A percentile compares a stretch with the other conserved stretches of the same genome.
phyloP scores from a whole-genome alignment of 1,140 invertebrate species.

The Ganaspis sp. region DNA sequence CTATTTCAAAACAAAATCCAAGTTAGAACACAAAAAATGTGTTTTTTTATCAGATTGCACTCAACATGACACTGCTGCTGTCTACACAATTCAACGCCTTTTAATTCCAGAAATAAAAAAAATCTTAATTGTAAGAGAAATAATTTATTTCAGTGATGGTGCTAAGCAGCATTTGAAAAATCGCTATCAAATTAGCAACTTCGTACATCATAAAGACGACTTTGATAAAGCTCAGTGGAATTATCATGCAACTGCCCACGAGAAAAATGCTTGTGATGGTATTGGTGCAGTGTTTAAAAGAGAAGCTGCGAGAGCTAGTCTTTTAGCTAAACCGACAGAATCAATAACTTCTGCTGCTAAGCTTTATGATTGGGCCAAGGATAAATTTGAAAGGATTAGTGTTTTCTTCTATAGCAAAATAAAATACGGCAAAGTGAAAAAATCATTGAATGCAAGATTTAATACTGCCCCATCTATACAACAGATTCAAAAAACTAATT shows the following conservation, averaged over 20 bases:
- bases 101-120: background rate
- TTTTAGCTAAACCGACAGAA: no score
- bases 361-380: no score
- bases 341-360: no score
- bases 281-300: background rate
- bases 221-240: no score
- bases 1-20: background rate
- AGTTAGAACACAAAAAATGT: no score
- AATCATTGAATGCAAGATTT: constrained; percentile 18
- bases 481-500: no score
- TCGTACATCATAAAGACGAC: no score
- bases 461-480: background rate
- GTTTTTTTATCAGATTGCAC: background rate
- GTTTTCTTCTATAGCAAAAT: constrained; percentile 7
- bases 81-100: background rate
- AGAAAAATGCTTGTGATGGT: no score
- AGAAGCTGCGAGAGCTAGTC: background rate
- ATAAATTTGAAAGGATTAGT: background rate
- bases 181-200: no score
- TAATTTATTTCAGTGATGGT: no score
- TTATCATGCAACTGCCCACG: no score
- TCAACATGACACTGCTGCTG: constrained; percentile 1
- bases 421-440: background rate
- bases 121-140: background rate
- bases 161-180: background rate